Base-by-base conservation (phyloP, 2,113 vertebrate genomes). In the Physeter macrocephalus region DNA sequence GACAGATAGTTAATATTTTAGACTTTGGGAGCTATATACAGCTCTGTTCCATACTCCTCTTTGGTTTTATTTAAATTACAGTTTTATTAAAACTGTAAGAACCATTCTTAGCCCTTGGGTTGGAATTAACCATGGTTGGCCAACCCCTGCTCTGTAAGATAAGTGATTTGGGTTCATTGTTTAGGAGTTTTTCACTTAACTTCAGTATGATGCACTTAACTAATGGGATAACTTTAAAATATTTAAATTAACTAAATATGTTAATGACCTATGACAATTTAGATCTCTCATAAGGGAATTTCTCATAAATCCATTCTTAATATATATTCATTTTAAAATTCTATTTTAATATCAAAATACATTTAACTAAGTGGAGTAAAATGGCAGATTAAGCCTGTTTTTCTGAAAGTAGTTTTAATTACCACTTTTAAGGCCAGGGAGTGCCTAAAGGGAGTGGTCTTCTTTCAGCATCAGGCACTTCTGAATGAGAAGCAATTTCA, bases 271-370 rank as follows among this genome's bases (percentile, higher is more conserved):
- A 15, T 87, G 29, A 46, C 27, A 69, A n/a, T 57, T 87, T 71
- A 85, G 74, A 85, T 78, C 13, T 83, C 36, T 80, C 69, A 89
- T 46, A 54, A 66, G 15, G 14, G 29, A 89, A 69, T 88, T 59
- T 72, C 49, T 93, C 21, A 61, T 54, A 62, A 84, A 43, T 74
- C 21, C 10, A 66, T 75, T 88, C 36, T 91, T 52, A 95, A 69
- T 94, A n/a, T 54, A 49, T 21, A 78, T 49, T 88, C 31, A 94
- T 81, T 80, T 94, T 23, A 9, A 69, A 82, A 91, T 36, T 91
- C 3, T 72, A 69, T 71, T 90, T 95, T 36, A 90, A 80, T 93
- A 62, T 93, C 49, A 81, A 96, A 94, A 80, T 89, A 61, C 5
- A 64, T 93, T 94, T 93, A 78, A 52, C 34, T 69, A 52, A 88